These are phyloP conservation scores for Drosophila antonietae DNA, from an alignment of 2,888 invertebrate species.

Conservation along the genomic window DNA sequence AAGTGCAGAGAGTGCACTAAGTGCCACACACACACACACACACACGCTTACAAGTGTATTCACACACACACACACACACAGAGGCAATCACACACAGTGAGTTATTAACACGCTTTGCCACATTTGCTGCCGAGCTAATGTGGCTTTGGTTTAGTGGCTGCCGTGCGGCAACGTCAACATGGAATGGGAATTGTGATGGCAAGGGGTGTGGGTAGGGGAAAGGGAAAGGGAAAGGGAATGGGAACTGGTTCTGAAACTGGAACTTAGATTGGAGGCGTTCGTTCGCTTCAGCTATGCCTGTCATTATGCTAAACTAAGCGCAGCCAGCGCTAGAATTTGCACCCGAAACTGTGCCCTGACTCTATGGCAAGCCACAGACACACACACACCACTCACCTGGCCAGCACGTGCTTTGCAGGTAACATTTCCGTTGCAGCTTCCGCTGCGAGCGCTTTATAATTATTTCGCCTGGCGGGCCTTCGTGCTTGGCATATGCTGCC, in stretches of 20 bases:
- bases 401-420: conserved; percentile 75
- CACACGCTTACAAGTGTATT: conserved; percentile 2
- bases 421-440: conserved; percentile 80
- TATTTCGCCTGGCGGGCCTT: conserved; percentile 79
- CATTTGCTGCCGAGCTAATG: conserved; percentile 78
- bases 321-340: conserved; percentile 78
- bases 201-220: not conserved
- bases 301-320: conserved; percentile 81
- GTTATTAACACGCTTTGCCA: conserved; percentile 81
- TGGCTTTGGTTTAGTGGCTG: conserved; percentile 77
- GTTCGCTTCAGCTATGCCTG: conserved; percentile 59
- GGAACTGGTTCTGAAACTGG: conserved; percentile 13
- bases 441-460: conserved; percentile 79
- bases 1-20: conserved; percentile 62
- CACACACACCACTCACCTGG: not conserved
- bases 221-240: not conserved
- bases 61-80: conserved; percentile 13
- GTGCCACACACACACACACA: no score
- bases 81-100: conserved; percentile 54
- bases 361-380: not conserved
- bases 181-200: not conserved
- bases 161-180: conserved; percentile 49
- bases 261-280: conserved; percentile 46
- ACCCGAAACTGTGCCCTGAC: conserved; percentile 43
- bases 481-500: conserved; percentile 77